A percentile compares a stretch with the other conserved stretches of the same genome.
Evolutionary conservation across 1,140 invertebrate genomes (phyloP).

Genomic region (Drosophila orosa): DNA sequence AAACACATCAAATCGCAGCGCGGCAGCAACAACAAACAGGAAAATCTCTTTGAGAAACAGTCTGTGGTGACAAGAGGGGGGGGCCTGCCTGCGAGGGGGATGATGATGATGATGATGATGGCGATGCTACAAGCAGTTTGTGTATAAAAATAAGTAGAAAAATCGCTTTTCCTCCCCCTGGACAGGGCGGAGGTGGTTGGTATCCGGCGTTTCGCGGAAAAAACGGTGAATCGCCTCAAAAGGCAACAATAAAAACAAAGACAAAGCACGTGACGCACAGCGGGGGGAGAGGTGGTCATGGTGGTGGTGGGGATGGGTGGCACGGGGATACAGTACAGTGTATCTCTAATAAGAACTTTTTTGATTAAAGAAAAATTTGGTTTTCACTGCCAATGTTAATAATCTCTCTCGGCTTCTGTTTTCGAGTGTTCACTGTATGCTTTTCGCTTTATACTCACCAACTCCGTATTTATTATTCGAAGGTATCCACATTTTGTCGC

Average conservation of each 20-base stretch:
- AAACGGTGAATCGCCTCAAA: constrained; percentile 75
- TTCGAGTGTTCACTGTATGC: neutral
- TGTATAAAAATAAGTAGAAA: constrained; percentile 78
- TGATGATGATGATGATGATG: constrained; percentile 25
- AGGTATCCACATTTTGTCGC: constrained; percentile 80
- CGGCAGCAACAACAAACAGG: constrained; percentile 57
- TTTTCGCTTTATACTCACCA: constrained; percentile 64
- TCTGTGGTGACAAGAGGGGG: constrained; percentile 3
- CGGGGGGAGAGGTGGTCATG: no score
- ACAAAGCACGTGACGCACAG: constrained; percentile 69
- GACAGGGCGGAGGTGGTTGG: constrained; percentile 41
- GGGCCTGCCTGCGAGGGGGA: constrained; percentile 4
- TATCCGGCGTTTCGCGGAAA: constrained; percentile 73
- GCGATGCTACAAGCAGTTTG: constrained; percentile 36
- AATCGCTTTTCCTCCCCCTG: constrained; percentile 73
- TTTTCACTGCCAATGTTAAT: no score
- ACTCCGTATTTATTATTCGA: constrained; percentile 84
- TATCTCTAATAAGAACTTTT: neutral
- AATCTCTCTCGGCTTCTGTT: no score
- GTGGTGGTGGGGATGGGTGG: constrained; percentile 20
- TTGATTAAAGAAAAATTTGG: neutral
- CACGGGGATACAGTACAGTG: constrained; percentile 5
- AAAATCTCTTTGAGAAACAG: constrained; percentile 67
- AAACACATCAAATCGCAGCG: constrained; percentile 75
- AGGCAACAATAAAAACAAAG: constrained; percentile 71